Conservation (phyloP, 2,113 vertebrate genomes). For the Romanogobio albipinnatus region DNA sequence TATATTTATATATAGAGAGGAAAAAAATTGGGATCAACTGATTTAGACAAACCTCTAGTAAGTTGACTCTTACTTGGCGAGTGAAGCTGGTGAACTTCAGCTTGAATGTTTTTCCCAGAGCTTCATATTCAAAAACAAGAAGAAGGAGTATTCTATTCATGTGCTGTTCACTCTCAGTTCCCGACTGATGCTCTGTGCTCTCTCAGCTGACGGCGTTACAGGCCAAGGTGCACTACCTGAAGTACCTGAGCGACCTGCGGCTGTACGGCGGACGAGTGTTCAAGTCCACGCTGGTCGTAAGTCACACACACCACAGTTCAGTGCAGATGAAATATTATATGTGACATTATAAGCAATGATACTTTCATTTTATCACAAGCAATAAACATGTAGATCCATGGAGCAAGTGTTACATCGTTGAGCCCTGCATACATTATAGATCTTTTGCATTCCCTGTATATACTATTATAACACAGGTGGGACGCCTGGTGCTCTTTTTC, state of each 20-base stretch:
- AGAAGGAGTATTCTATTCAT: neutral
- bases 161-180: neutral
- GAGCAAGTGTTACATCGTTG: too few species aligned
- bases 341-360: too few species aligned
- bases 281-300: slow-evolving; percentile 92
- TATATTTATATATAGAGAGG: too few species aligned
- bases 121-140: neutral
- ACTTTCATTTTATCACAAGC: too few species aligned
- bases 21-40: too few species aligned
- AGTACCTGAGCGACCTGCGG: slow-evolving; percentile 95
- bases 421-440: too few species aligned
- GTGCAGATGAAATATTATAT: too few species aligned
- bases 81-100: neutral
- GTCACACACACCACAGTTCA: slow-evolving; percentile 38
- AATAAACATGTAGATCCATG: too few species aligned
- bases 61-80: neutral
- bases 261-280: slow-evolving; percentile 96
- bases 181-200: slow-evolving; percentile 26
- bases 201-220: slow-evolving; percentile 92
- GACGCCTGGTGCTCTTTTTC: too few species aligned
- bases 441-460: too few species aligned
- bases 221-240: slow-evolving; percentile 98
- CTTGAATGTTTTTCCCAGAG: neutral
- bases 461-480: too few species aligned
- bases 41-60: neutral